phyloP scores from a whole-genome alignment of 2,113 vertebrate genomes.

The Serilophus lunatus region DNA sequence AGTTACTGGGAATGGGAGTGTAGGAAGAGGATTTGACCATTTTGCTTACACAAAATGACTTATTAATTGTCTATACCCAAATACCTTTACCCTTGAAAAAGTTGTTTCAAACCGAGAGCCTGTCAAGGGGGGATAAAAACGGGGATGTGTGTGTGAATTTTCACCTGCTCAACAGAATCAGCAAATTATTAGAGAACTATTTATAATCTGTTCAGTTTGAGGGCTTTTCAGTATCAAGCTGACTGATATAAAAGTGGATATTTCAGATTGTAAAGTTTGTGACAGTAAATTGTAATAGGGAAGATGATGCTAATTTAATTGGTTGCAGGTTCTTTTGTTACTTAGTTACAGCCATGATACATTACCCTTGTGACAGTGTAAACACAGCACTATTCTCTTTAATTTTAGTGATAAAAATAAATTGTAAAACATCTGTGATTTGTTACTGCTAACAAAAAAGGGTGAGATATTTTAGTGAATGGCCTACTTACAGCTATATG shows the following conservation, averaged over 20 bases:
- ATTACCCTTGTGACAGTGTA: slow-evolving; percentile 31
- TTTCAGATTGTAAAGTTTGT: not conserved
- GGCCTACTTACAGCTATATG: not conserved
- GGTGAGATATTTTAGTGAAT: not conserved
- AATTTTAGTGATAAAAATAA: slow-evolving; percentile 41
- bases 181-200: not conserved
- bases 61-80: not conserved
- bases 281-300: not conserved
- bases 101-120: not conserved
- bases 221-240: not conserved
- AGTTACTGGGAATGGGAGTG: not conserved
- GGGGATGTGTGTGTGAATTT: not conserved
- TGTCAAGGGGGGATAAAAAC: not conserved
- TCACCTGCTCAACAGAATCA: not conserved
- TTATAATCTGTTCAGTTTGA: not conserved
- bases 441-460: not conserved
- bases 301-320: not conserved
- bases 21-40: not conserved
- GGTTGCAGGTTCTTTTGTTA: not conserved
- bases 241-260: not conserved
- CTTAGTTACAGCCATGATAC: slow-evolving; percentile 19
- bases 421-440: slow-evolving; percentile 13
- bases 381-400: slow-evolving; percentile 24
- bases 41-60: not conserved
- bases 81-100: not conserved